Evolutionary conservation across 2,797 vertebrate genomes (phyloP).

Genomic region (Pipistrellus nathusii): DNA sequence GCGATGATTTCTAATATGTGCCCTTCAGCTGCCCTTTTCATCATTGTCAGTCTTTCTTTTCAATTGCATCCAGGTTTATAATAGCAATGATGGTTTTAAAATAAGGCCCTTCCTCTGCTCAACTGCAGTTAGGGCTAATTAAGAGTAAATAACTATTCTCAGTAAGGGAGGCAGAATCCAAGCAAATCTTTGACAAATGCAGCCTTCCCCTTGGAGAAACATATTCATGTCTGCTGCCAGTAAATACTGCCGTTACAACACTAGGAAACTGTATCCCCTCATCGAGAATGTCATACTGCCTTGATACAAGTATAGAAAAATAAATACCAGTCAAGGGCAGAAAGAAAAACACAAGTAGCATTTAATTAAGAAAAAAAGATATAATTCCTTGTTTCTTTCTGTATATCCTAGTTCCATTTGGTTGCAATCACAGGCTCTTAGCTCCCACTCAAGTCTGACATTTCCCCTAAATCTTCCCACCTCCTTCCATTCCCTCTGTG

Average conservation of each 20-base stretch:
- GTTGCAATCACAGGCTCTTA: slow-evolving; percentile 37
- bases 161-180: slow-evolving; percentile 72
- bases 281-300: slow-evolving; percentile 77
- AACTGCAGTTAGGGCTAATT: slow-evolving; percentile 77
- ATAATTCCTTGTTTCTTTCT: slow-evolving; percentile 17
- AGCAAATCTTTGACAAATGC: slow-evolving; percentile 74
- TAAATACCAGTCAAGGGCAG: slow-evolving; percentile 80
- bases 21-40: slow-evolving; percentile 80
- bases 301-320: slow-evolving; percentile 65
- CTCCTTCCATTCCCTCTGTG: slow-evolving; percentile 51
- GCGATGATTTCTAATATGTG: slow-evolving; percentile 75
- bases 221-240: slow-evolving; percentile 75
- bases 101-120: slow-evolving; percentile 71
- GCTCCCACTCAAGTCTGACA: slow-evolving; percentile 70
- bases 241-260: slow-evolving; percentile 82
- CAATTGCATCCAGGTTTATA: slow-evolving; percentile 72
- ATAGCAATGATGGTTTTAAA: slow-evolving; percentile 78
- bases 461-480: slow-evolving; percentile 72
- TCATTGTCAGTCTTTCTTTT: slow-evolving; percentile 78
- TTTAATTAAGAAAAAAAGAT: slow-evolving; percentile 81
- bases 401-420: slow-evolving; percentile 13
- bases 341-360: slow-evolving; percentile 81
- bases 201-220: slow-evolving; percentile 70
- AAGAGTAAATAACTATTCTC: slow-evolving; percentile 79
- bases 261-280: slow-evolving; percentile 76